Percentiles rank a stretch among this genome's conserved stretches.
Evolutionary conservation across 2,888 invertebrate species (phyloP).

Genomic region (Trissolcus japonicus): DNA sequence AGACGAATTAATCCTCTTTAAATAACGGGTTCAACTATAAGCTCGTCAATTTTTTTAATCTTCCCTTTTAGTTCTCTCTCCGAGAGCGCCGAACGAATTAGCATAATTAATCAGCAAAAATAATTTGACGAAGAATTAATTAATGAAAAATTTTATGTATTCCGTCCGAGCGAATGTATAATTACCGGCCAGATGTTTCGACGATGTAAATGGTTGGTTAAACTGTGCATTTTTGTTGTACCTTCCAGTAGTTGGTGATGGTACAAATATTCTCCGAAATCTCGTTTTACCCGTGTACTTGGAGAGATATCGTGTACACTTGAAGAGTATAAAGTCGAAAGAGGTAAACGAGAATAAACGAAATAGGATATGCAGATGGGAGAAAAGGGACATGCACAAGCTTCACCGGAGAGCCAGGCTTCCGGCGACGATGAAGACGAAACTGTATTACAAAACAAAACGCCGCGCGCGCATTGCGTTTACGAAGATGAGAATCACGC

Average conservation of each 20-base stretch:
- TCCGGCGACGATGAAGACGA: conserved; percentile 49
- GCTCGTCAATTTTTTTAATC: conserved; percentile 12
- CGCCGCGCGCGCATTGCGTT: conserved; percentile 65
- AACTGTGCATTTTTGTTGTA: conserved; percentile 8
- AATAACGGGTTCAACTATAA: conserved; percentile 25
- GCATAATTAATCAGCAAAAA: conserved; percentile 15
- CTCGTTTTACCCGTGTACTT: conserved; percentile 23
- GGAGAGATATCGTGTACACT: conserved; percentile 30
- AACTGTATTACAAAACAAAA: conserved; percentile 61
- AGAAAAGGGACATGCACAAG: conserved; percentile 43
- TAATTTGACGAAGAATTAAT: no score
- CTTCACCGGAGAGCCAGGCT: conserved; percentile 32
- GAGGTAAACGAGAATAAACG: conserved; percentile 55
- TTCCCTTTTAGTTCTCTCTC: not conserved
- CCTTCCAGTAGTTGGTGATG: conserved; percentile 5
- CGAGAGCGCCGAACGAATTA: conserved; percentile 9
- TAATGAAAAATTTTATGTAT: no score
- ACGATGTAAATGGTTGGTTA: not conserved
- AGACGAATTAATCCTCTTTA: conserved; percentile 44
- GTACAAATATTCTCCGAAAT: conserved; percentile 24
- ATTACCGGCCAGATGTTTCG: no score
- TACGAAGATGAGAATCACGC: conserved; percentile 56
- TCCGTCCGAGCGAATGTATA: no score
- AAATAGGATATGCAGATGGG: conserved; percentile 50
- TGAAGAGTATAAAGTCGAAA: conserved; percentile 38